Evolutionary conservation across 2,113 vertebrate genomes (phyloP), one percentile per base, ranked within the genome.

Genomic region (Chelonoidis abingdonii): DNA sequence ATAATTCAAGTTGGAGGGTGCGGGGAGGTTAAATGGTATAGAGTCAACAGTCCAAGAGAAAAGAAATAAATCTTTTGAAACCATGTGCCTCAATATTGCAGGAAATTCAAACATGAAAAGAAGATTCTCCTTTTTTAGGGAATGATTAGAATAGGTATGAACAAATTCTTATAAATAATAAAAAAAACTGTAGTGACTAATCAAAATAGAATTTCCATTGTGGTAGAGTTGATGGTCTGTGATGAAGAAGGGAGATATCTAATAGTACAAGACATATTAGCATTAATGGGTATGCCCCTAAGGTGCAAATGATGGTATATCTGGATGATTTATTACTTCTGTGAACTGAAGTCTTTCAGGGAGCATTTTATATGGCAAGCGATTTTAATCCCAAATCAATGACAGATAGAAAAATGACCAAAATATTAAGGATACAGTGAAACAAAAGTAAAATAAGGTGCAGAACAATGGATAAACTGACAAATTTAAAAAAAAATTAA

Each of bases 251-350:
- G 16, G 92, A 80, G 24, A 87, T 72, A 91, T 83, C 0, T 10
- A 90, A 54, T 0, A 31, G 38, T 84, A 29, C 41, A 84, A 62
- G 41, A 0, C 27, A 53, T 54, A 27, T 31, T 57, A 86, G 22
- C 75, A 80, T 88, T 69, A 76, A 25, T n/a, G 47, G 10, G 47
- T 31, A 72, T 29, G 14, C 44, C 49, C 90, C 80, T 89, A 83
- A 80, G 92, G 84, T 89, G 81, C n/a, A 85, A 76, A 81, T 59
- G 31, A 94, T 83, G 86, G 2, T 6, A 87, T 93, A 41, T 87
- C 50, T 83, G 31, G 47, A 88, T 80, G 21, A 91, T 53, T 83
- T 85, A 86, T 88, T 91, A 76, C 7, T 16, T 38, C 57, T 84
- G 41, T 11, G 41, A 87, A 44, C 49, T 90, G 84, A 91, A 93